These are phyloP conservation scores for Acanthosepion pharaonis DNA, from an alignment of 2,888 invertebrate genomes.

Conservation along the genomic window DNA sequence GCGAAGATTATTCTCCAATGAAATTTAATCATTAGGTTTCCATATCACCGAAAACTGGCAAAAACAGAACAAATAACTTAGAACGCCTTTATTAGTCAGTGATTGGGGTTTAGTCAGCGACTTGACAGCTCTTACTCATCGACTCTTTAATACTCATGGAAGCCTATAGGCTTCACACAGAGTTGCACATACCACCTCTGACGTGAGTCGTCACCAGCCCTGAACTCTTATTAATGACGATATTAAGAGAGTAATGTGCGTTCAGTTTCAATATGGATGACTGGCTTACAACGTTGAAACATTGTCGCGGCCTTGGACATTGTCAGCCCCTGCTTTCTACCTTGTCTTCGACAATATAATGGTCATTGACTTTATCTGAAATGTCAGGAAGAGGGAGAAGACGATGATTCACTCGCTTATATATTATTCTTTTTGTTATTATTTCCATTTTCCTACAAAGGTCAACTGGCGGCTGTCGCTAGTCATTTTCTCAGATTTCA, in stretches of 20 bases:
- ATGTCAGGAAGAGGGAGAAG: too few relatives aligned
- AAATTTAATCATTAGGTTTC: not conserved
- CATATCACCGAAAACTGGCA: not conserved
- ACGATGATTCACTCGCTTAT: too few relatives aligned
- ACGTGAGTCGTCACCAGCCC: not conserved
- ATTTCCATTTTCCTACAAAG: too few relatives aligned
- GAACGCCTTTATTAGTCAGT: not conserved
- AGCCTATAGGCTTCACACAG: not conserved
- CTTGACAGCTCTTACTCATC: not conserved
- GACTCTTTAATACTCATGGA: not conserved
- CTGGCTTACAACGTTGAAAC: not conserved
- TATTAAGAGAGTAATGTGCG: not conserved
- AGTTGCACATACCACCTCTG: not conserved
- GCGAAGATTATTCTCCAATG: not conserved
- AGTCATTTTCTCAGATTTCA: too few relatives aligned
- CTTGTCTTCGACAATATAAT: too few relatives aligned
- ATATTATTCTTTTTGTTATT: too few relatives aligned
- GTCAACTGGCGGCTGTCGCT: too few relatives aligned
- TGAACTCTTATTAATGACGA: not conserved
- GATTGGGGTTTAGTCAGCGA: not conserved
- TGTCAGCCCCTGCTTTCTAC: too few relatives aligned
- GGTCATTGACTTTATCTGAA: too few relatives aligned
- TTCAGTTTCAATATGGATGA: not conserved
- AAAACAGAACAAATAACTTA: not conserved
- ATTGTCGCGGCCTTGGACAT: not conserved